phyloP scores from a whole-genome alignment of 35 echinoderm and acorn worm species.

The Ptychodera flava region DNA sequence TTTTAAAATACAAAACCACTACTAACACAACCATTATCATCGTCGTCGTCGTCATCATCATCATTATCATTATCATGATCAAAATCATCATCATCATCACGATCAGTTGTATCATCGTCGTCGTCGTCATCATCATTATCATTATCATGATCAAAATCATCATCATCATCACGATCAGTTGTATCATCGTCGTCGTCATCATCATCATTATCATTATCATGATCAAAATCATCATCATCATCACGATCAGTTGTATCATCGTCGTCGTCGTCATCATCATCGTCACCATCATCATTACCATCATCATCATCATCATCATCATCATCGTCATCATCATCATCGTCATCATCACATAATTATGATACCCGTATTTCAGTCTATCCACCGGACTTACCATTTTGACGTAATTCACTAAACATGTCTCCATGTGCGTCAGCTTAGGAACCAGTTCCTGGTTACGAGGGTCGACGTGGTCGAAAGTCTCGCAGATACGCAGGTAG shows the following conservation, averaged over 20 bases:
- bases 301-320: background rate
- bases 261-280: no score
- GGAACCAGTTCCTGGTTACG: background rate
- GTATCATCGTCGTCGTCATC: no score
- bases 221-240: background rate
- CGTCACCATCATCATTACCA: no score
- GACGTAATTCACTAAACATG: background rate
- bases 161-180: background rate
- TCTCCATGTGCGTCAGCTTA: background rate
- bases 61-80: no score
- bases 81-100: no score
- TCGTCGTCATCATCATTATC: no score
- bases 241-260: background rate
- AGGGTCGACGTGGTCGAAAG: background rate
- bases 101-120: no score
- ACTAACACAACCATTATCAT: no score
- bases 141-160: background rate
- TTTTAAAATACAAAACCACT: background rate
- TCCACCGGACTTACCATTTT: background rate
- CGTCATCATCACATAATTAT: background rate
- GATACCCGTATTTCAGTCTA: background rate
- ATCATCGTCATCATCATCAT: background rate
- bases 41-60: no score
- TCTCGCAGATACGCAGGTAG: background rate
- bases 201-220: no score